A percentile compares a stretch with the other conserved stretches of the same genome.
These are phyloP conservation scores for Drosophila bifasciata DNA, from an alignment of 1,140 invertebrate genomes.

Conservation along the genomic window DNA sequence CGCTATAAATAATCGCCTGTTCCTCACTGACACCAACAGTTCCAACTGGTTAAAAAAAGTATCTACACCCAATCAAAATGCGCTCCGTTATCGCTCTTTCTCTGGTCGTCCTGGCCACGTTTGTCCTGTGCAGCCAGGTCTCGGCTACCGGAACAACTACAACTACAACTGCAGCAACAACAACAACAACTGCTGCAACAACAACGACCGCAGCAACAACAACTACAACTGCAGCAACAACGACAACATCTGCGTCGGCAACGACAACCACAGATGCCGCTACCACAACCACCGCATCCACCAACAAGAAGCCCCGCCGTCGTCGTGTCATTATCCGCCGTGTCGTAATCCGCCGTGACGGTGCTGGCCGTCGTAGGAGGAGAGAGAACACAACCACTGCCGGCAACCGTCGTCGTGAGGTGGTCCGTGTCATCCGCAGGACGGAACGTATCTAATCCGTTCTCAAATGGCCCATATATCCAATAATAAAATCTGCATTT, in stretches of 20 bases:
- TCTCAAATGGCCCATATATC: no score
- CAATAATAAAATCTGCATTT: no score
- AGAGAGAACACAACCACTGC: background rate
- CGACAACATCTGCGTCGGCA: no score
- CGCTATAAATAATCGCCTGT: slow-evolving; percentile 19
- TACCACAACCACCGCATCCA: slow-evolving; percentile 17
- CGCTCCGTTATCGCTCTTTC: slow-evolving; percentile 11
- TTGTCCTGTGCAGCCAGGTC: slow-evolving; percentile 4
- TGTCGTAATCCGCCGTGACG: slow-evolving; percentile 20
- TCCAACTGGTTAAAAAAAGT: background rate
- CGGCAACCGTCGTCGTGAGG: slow-evolving; percentile 8
- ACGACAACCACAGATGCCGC: slow-evolving; percentile 17
- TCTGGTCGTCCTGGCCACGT: slow-evolving; percentile 9
- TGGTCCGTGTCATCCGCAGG: slow-evolving; percentile 39
- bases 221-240: slow-evolving; percentile 4
- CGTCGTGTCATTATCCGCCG: slow-evolving; percentile 35
- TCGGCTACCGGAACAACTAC: background rate
- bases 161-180: background rate
- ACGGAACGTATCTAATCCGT: background rate
- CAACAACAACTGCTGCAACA: slow-evolving; percentile 5
- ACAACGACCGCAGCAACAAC: slow-evolving; percentile 27
- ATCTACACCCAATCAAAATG: slow-evolving; percentile 1
- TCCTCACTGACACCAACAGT: background rate
- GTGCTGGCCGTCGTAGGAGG: background rate
- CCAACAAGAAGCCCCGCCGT: slow-evolving; percentile 12